phyloP scores from a whole-genome alignment of 37 sponge, comb jelly and placozoan species.

The Axinella damicornis region DNA sequence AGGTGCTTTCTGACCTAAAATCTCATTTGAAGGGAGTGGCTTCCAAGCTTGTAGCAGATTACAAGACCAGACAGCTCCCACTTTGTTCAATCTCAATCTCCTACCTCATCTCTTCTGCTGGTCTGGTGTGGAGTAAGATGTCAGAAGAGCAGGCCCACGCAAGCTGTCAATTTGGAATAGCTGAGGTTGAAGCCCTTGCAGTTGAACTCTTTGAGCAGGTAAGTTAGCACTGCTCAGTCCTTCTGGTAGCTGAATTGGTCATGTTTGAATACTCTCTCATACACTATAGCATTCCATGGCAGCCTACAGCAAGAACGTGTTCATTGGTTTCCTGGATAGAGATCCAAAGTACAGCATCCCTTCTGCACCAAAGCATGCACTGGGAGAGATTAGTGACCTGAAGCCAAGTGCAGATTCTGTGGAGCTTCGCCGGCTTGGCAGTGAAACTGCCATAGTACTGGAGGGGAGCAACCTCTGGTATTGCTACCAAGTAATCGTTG shows the following conservation, averaged over 20 bases:
- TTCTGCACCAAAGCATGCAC: neutral
- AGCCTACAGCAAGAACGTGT: neutral
- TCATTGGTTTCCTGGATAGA: neutral
- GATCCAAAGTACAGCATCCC: constrained; percentile 19
- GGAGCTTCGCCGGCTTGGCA: neutral
- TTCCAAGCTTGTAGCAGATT: neutral
- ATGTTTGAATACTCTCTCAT: no score
- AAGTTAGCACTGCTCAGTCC: no score
- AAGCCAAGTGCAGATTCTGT: neutral
- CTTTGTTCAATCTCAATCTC: neutral
- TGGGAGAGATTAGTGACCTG: neutral
- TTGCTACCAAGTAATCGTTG: neutral
- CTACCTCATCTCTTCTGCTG: neutral
- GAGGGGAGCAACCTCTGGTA: constrained; percentile 21
- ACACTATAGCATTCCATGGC: constrained; percentile 15
- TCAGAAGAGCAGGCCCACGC: neutral
- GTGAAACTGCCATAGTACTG: constrained; percentile 1
- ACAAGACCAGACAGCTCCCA: neutral
- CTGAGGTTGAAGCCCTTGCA: no score
- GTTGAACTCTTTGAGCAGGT: no score
- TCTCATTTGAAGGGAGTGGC: neutral
- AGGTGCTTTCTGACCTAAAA: no score
- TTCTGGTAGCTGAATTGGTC: no score
- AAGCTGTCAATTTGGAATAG: no score
- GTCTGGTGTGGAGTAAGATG: neutral